Conservation (phyloP, 2,797 vertebrate genomes). For the Galaxias olidus region DNA sequence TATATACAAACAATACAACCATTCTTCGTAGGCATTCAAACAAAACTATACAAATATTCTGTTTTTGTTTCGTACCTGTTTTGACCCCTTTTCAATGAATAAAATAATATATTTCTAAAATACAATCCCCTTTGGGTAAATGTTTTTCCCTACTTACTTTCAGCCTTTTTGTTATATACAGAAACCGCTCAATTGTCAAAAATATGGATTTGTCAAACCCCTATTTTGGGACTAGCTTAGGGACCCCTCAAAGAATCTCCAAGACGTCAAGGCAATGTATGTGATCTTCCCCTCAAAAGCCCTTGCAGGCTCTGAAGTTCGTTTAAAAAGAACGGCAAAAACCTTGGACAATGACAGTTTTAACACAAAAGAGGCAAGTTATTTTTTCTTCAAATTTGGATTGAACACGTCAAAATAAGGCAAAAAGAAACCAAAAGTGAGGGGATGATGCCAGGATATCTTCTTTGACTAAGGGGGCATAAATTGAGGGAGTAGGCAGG, state of each 20-base stretch:
- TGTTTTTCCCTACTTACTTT: constrained; percentile 87
- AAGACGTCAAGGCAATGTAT: constrained; percentile 98
- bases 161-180: constrained; percentile 98
- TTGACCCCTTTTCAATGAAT: constrained; percentile 96
- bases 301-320: constrained; percentile 82
- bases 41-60: constrained; percentile 99
- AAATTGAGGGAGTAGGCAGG: constrained; percentile 41
- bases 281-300: constrained; percentile 89
- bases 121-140: constrained; percentile 99
- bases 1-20: constrained; percentile 99
- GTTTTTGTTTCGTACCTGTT: constrained; percentile 97
- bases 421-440: constrained; percentile 47
- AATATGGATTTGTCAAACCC: constrained; percentile 98
- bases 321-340: constrained; percentile 80
- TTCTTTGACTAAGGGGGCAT: constrained; percentile 45
- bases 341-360: constrained; percentile 64
- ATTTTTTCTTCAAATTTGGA: constrained; percentile 50
- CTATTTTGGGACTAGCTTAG: constrained; percentile 90
- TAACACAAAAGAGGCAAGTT: constrained; percentile 69
- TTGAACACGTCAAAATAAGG: constrained; percentile 48
- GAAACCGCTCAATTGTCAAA: constrained; percentile 96
- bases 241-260: constrained; percentile 88
- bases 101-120: constrained; percentile 98
- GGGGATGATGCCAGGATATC: constrained; percentile 45
- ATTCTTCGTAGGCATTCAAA: constrained; percentile 97